Conservation (phyloP, 2,113 vertebrate species). For the Mola mola region DNA sequence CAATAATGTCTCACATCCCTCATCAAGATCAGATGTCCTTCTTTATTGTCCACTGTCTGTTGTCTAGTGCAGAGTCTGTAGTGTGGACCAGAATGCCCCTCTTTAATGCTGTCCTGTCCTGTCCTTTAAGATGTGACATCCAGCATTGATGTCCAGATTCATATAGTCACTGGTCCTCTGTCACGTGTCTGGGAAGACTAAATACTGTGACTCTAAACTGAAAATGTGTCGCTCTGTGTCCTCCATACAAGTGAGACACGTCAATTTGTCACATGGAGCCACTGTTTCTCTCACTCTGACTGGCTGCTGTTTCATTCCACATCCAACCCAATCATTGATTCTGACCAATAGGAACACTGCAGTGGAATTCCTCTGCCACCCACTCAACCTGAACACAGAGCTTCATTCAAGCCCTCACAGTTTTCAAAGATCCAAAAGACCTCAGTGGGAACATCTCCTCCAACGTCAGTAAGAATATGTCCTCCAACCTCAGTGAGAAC, state of each 20-base stretch:
- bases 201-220: constrained; percentile 6
- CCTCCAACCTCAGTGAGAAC: too few species aligned
- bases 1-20: not conserved
- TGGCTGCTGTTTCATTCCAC: constrained; percentile 46
- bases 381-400: constrained; percentile 36
- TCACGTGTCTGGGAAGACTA: too few species aligned
- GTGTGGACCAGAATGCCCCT: too few species aligned
- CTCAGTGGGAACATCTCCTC: too few species aligned
- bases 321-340: constrained; percentile 33
- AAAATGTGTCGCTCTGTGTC: not conserved
- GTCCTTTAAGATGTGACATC: not conserved
- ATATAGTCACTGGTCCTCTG: too few species aligned
- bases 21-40: not conserved
- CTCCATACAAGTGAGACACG: not conserved
- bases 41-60: not conserved
- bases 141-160: not conserved
- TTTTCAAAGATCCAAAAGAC: too few species aligned
- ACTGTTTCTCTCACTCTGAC: constrained; percentile 19
- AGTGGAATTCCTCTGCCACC: constrained; percentile 10
- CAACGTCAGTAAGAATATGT: too few species aligned
- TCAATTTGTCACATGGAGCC: not conserved
- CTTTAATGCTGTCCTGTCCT: too few species aligned
- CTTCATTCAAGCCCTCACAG: constrained; percentile 10
- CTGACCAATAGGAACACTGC: constrained; percentile 30
- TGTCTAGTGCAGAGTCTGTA: not conserved